Conservation (phyloP, 2,888 invertebrate species). For the Nezara viridula region DNA sequence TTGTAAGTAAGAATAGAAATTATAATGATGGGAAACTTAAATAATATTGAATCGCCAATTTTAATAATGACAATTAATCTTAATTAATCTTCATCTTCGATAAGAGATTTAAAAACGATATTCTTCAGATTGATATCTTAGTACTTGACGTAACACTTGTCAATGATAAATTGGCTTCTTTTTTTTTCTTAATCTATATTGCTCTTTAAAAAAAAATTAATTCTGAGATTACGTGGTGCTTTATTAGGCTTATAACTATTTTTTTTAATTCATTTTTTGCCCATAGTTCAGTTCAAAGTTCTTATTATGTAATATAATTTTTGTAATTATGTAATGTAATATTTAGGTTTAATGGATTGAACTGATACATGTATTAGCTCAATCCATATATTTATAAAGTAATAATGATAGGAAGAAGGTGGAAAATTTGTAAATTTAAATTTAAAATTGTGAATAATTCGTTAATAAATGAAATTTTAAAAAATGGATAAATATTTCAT, state of each 20-base stretch:
- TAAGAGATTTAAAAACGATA: not conserved
- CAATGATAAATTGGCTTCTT: not conserved
- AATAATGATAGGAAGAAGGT: too few relatives aligned
- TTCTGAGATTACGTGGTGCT: not conserved
- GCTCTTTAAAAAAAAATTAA: not conserved
- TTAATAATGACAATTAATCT: not conserved
- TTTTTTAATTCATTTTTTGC: not conserved
- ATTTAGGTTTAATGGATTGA: not conserved
- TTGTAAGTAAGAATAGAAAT: not conserved
- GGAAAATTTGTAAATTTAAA: too few relatives aligned
- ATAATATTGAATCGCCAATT: not conserved
- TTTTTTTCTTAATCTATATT: not conserved
- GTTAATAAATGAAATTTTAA: too few relatives aligned
- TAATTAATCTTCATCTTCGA: slow-evolving; percentile 6
- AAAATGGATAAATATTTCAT: too few relatives aligned
- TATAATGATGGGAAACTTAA: too few relatives aligned
- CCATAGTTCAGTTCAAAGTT: not conserved
- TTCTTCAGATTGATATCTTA: not conserved
- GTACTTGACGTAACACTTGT: not conserved
- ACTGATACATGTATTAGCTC: too few relatives aligned
- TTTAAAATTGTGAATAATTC: too few relatives aligned
- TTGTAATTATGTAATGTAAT: not conserved
- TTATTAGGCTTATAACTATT: not conserved
- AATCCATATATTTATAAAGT: too few relatives aligned
- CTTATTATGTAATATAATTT: not conserved